phyloP scores from a whole-genome alignment of 1,140 invertebrate genomes.

The Euschistus heros region DNA sequence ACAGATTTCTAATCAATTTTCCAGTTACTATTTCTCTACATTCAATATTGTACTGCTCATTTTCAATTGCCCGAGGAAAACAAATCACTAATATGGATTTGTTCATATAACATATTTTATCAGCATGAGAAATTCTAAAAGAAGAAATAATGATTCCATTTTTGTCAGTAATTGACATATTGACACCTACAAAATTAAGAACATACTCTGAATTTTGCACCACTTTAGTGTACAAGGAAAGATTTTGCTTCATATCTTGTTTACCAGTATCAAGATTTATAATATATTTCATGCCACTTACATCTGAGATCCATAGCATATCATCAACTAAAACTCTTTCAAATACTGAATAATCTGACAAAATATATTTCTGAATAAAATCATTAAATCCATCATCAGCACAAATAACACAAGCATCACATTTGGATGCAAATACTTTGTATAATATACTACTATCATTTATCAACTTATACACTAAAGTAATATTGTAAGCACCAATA shows the following conservation, averaged over 20 bases:
- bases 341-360: not conserved
- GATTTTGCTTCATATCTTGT: not conserved
- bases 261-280: not conserved
- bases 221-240: not conserved
- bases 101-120: not conserved
- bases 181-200: not conserved
- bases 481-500: not conserved
- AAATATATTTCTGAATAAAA: not conserved
- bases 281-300: not conserved
- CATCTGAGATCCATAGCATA: not conserved
- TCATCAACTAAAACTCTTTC: not conserved
- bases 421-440: not conserved
- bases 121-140: not conserved
- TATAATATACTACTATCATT: not conserved
- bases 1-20: not conserved
- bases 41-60: not conserved
- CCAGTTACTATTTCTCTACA: not conserved
- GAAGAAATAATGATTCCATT: not conserved
- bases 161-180: not conserved
- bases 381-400: not conserved
- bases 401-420: not conserved
- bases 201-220: not conserved
- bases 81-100: not conserved
- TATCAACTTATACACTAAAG: not conserved
- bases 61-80: not conserved